Evolutionary conservation across 1,140 invertebrate species (phyloP), one percentile per base, ranked within the genome.

Genomic region (Cyphomyrmex costatus): DNA sequence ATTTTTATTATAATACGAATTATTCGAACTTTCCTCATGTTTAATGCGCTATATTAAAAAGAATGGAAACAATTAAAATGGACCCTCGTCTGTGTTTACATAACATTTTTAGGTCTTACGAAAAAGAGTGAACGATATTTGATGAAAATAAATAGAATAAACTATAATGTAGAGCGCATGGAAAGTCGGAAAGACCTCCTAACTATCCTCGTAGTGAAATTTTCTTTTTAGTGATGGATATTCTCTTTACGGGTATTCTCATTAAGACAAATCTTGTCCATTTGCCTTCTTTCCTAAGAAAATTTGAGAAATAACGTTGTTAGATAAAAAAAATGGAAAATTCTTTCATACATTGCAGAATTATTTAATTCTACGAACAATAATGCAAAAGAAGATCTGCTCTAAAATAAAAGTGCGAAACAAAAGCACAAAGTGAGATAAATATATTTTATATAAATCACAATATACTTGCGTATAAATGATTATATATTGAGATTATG

Each of bases 101-200:
- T 61, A 60, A 14, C 27, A 27, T 73, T 74, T 83, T 73, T 73
- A 71, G 56, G 3, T 61, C 14, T 30, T 60, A 70, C 14, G 74
- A 83, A 80, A 63, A 42, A 42, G 27, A 24, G 8, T 60, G 53
- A 61, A 60, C 16, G 60, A 85, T 65, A 71, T 33, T 24, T 76
- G 60, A 85, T 78, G 82, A 78, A 66, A 73, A 78, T 78, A 85
- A 61, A 82, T 66, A 10, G 42, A 36, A 80, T 30, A 53, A 82
- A 82, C 66, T 60, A 82, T 86, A 82, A 82, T 21, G 33, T 51
- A 46, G 66, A 53, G 27, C 33, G n/a, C 30, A n/a, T n/a, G n/a
- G n/a, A n/a, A n/a, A n/a, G n/a, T n/a, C n/a, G n/a, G n/a, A 65
- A 82, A 74, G 42, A 16, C n/a, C 51, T 82, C 27, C 10, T 36